phyloP scores from a whole-genome alignment of 2,888 invertebrate genomes.

The Stenotaenia linearis region DNA sequence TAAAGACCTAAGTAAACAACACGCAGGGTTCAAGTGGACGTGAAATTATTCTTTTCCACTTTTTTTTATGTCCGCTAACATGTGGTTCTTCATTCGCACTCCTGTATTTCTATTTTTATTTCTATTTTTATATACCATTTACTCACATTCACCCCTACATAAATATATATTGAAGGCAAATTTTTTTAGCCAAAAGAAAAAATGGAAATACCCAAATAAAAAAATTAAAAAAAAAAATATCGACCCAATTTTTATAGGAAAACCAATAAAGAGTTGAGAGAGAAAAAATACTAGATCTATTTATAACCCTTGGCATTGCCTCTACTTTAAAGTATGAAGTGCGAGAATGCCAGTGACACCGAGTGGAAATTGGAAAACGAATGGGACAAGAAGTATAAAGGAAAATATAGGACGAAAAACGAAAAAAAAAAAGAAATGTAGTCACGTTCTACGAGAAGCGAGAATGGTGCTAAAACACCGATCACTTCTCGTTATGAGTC shows the following conservation, averaged over 20 bases:
- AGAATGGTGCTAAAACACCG: conserved; percentile 7
- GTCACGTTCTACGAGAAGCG: not conserved
- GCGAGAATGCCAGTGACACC: conserved; percentile 17
- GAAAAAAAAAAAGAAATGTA: not conserved
- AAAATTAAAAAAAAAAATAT: conserved; percentile 7
- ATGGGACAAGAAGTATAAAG: conserved; percentile 26
- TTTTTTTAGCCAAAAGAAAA: not conserved
- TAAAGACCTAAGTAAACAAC: conserved; percentile 20
- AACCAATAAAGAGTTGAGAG: not conserved
- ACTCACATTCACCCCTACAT: not conserved
- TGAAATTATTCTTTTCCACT: conserved; percentile 17
- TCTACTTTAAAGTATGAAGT: conserved; percentile 26
- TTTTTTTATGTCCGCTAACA: conserved; percentile 5
- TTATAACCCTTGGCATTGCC: conserved; percentile 26
- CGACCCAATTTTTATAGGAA: conserved; percentile 15
- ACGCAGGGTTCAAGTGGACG: conserved; percentile 20
- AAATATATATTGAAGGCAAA: not conserved
- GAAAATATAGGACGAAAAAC: not conserved
- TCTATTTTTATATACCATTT: conserved; percentile 7
- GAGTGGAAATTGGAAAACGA: conserved; percentile 24
- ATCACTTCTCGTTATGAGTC: conserved; percentile 26
- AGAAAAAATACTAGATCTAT: conserved; percentile 14
- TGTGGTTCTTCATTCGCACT: not conserved
- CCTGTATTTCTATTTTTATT: not conserved
- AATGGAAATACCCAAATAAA: not conserved